Evolutionary conservation across 2,888 invertebrate species (phyloP), one percentile per base, ranked within the genome.

Genomic region (Ichneumoninae sp.): DNA sequence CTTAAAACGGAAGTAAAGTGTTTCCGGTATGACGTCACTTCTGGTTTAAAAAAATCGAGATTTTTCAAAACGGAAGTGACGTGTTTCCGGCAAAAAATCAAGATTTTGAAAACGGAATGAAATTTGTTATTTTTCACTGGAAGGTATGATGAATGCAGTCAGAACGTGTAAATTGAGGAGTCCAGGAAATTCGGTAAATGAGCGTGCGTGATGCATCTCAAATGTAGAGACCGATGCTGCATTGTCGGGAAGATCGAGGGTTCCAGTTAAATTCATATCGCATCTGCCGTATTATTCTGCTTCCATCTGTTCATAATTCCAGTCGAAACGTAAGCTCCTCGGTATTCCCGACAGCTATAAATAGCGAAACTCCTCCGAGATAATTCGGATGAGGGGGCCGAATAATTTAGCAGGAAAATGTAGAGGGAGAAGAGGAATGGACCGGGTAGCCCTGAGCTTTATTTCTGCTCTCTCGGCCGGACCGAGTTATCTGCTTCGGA

Each of bases 401-500:
- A 47, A 40, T 68, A 50, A 26, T 57, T 22, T 44, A 22, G 44
- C 22, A 10, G 26, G 26, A 10, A 44, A 68, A 68, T 44, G 13
- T 47, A 47, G 68, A 47, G 16, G 3, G 47, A 44, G 26, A 10
- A 57, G 26, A 26, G 13, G 13, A 57, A 57, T 13, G 57, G 19
- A 19, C 26, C 26, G 22, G 47, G 22, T 68, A 26, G 44, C 19
- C 22, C 22, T 68, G 26, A 13, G 22, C 26, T 68, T 50, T 68
- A 68, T 44, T 47, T 47, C 22, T 40, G 47, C 68, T 68, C 57
- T 57, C 57, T 57, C 86, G 85, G 89, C 88, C 87, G 85, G 26
- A 89, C 57, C 89, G 89, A 90, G 89, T 91, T 92, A 91, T 91
- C 91, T 89, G 73, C 87, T 76, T 81, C 88, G 87, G 26, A 57